Conservation (phyloP, 2,888 invertebrate genomes). For the Timandra comae region DNA sequence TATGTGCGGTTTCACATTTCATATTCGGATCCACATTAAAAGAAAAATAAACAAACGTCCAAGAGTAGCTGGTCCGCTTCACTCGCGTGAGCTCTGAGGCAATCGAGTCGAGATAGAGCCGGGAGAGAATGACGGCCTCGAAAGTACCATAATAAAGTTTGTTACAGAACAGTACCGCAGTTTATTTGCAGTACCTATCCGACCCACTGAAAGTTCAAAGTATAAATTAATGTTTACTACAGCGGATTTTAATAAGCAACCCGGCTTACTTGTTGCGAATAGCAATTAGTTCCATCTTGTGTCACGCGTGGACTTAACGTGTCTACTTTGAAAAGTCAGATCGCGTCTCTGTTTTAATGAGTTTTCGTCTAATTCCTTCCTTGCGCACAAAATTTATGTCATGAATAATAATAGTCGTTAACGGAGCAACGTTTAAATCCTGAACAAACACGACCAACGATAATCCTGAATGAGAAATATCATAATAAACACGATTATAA, state of each 20-base stretch:
- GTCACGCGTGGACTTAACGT: slow-evolving; percentile 75
- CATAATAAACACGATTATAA: slow-evolving; percentile 59
- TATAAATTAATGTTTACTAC: slow-evolving; percentile 60
- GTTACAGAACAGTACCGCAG: slow-evolving; percentile 18
- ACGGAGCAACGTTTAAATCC: slow-evolving; percentile 67
- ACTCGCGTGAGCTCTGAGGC: slow-evolving; percentile 1
- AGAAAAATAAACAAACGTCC: not conserved
- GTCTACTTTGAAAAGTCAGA: slow-evolving; percentile 74
- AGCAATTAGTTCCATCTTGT: slow-evolving; percentile 58
- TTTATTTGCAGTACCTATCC: slow-evolving; percentile 18
- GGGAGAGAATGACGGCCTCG: slow-evolving; percentile 10
- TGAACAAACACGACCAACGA: slow-evolving; percentile 58
- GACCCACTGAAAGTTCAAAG: slow-evolving; percentile 16
- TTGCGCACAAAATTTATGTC: slow-evolving; percentile 70
- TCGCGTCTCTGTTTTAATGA: slow-evolving; percentile 74
- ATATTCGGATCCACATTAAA: not conserved
- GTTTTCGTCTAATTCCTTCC: slow-evolving; percentile 73
- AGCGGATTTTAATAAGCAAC: slow-evolving; percentile 64
- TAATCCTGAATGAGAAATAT: slow-evolving; percentile 61
- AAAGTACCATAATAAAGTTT: slow-evolving; percentile 27
- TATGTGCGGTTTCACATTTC: not conserved
- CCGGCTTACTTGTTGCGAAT: slow-evolving; percentile 57
- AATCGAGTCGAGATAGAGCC: slow-evolving; percentile 8
- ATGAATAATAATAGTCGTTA: slow-evolving; percentile 72
- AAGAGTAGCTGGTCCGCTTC: slow-evolving; percentile 2